A percentile compares a stretch with the other conserved stretches of the same genome.
Conservation (phyloP, 1,140 invertebrate genomes). For the Thaumetopoea pityocampa region DNA sequence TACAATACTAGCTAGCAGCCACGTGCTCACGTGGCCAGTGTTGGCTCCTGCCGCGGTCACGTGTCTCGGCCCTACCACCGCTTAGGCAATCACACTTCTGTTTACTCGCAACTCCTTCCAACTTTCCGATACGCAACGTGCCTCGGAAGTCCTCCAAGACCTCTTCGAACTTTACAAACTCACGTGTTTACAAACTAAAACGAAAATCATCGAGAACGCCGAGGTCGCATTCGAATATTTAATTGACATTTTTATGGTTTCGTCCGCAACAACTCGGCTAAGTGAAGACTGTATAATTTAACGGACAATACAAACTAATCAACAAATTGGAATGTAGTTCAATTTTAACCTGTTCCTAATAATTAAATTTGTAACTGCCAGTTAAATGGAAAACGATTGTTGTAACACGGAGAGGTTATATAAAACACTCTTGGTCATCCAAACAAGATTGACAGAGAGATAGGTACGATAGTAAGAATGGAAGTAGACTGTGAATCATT, state of each 20-base stretch:
- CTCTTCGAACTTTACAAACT: slow-evolving; percentile 47
- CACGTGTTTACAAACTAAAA: slow-evolving; percentile 46
- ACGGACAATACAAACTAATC: too few relatives aligned
- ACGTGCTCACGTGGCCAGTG: slow-evolving; percentile 51
- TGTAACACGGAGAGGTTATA: too few relatives aligned
- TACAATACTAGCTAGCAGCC: too few relatives aligned
- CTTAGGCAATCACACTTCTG: slow-evolving; percentile 36
- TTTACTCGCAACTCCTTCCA: slow-evolving; percentile 52
- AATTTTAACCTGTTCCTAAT: too few relatives aligned
- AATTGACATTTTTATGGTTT: slow-evolving; percentile 32
- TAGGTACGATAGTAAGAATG: too few relatives aligned
- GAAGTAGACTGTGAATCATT: too few relatives aligned
- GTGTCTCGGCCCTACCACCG: slow-evolving; percentile 32
- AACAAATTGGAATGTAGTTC: too few relatives aligned
- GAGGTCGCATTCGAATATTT: slow-evolving; percentile 30
- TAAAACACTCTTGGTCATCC: too few relatives aligned
- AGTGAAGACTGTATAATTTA: slow-evolving; percentile 23
- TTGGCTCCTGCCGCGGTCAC: slow-evolving; percentile 29
- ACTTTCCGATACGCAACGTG: slow-evolving; percentile 43
- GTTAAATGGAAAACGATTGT: too few relatives aligned
- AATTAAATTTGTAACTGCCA: too few relatives aligned
- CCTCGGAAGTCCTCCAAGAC: slow-evolving; percentile 50
- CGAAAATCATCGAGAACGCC: slow-evolving; percentile 35
- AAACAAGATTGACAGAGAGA: too few relatives aligned
- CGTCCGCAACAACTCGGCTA: slow-evolving; percentile 16